Conservation (phyloP, 23 tunicate genomes). For the Halocynthia aurantium region DNA sequence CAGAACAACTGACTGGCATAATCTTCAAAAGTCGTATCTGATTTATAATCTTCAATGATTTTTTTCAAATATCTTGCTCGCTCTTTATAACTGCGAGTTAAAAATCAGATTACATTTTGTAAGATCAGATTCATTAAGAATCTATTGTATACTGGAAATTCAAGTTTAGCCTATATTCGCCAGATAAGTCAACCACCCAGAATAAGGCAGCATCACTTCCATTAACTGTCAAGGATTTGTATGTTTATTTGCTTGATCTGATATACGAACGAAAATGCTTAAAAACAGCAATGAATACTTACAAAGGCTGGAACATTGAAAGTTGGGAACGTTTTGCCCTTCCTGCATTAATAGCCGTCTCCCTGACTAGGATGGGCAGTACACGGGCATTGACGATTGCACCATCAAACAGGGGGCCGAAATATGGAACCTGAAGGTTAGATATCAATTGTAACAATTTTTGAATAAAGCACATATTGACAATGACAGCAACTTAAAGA, state of each 20-base stretch:
- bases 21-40: conserved; percentile 75
- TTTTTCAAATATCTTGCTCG: conserved; percentile 60
- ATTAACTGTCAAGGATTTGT: too few relatives aligned
- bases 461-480: not conserved
- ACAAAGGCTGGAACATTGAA: conserved; percentile 76
- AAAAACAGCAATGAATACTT: conserved; percentile 11
- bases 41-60: conserved; percentile 64
- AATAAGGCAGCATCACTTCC: too few relatives aligned
- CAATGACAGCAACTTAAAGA: too few relatives aligned
- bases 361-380: conserved; percentile 84
- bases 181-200: too few relatives aligned
- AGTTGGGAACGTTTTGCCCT: conserved; percentile 78
- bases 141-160: too few relatives aligned
- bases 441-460: not conserved
- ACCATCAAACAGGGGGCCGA: conserved; percentile 89
- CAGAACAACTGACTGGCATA: conserved; percentile 59
- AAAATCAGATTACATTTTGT: too few relatives aligned
- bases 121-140: too few relatives aligned
- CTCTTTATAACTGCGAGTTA: conserved; percentile 59
- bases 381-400: conserved; percentile 81
- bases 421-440: conserved; percentile 74
- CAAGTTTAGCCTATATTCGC: too few relatives aligned
- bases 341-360: conserved; percentile 95
- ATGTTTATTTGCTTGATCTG: not conserved
- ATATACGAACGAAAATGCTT: not conserved